Evolutionary conservation across 2,888 invertebrate species (phyloP), one percentile per base, ranked within the genome.

Genomic region (Pheosia gnoma): DNA sequence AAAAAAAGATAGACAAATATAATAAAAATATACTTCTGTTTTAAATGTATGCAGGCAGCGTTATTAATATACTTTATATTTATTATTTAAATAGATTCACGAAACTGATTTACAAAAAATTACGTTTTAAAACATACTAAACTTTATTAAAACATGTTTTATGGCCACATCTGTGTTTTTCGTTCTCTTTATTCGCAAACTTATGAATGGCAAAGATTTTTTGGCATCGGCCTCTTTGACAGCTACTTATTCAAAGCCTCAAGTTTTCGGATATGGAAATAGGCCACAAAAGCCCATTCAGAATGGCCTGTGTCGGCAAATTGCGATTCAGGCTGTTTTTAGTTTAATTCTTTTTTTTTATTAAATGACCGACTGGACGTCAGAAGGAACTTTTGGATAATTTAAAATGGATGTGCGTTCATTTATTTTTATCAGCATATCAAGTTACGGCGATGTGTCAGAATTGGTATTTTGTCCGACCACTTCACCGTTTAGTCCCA

Each of bases 221-320:
- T 88, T 88, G 87, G 86, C 87, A 87, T 87, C 89, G 88, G 87
- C 81, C 64, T 81, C 87, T 91, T 91, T 91, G 88, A 88, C 86
- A 84, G 82, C 81, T 81, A 79, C 80, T 84, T 79, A 83, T 87
- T 87, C 85, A 88, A 85, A 81, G 79, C 78, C 79, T 82, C 75
- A 73, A 86, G 85, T 86, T 85, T 90, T 90, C 91, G 92, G 91
- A 92, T 90, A 89, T 87, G 91, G 90, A 87, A 90, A 87, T 87
- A 82, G 77, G 74, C 80, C 73, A 84, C 84, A 89, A 89, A 89
- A 85, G 83, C 76, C 80, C 76, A 80, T 85, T 75, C 77, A 84
- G 79, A 83, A 79, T 80, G 80, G 72, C 81, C 73, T 85, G 72
- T 86, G 88, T 85, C 88, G 90, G 90, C 87, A 81, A 87, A 86